Evolutionary conservation across 1,140 invertebrate genomes (phyloP).

Genomic region (Aphis craccivora): DNA sequence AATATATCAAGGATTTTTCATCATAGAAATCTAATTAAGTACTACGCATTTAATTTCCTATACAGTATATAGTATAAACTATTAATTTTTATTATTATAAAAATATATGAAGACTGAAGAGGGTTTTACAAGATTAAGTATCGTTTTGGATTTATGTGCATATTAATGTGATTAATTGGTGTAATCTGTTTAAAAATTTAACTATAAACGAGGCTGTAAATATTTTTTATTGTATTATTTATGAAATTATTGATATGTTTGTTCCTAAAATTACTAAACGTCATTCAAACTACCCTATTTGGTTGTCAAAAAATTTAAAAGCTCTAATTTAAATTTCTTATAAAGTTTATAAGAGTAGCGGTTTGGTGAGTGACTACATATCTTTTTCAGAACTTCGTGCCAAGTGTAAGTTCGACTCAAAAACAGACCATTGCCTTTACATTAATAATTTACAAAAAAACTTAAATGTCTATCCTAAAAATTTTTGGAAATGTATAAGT

Average conservation of each 20-base stretch:
- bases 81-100: neutral
- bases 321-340: no score
- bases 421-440: constrained; percentile 14
- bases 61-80: neutral
- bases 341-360: no score
- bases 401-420: constrained; percentile 11
- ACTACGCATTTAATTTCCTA: neutral
- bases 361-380: no score
- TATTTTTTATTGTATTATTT: neutral
- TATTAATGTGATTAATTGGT: no score
- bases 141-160: neutral
- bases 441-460: constrained; percentile 26
- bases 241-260: neutral
- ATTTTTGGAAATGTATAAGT: constrained; percentile 35
- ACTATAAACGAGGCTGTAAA: no score
- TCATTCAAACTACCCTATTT: no score
- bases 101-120: neutral
- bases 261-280: no score
- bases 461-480: neutral
- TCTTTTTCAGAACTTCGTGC: neutral
- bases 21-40: neutral
- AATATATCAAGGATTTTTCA: neutral
- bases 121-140: neutral
- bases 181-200: no score
- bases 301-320: no score